Evolutionary conservation across 2,113 vertebrate species (phyloP), one percentile per base, ranked within the genome.

Genomic region (Pollachius pollachius): DNA sequence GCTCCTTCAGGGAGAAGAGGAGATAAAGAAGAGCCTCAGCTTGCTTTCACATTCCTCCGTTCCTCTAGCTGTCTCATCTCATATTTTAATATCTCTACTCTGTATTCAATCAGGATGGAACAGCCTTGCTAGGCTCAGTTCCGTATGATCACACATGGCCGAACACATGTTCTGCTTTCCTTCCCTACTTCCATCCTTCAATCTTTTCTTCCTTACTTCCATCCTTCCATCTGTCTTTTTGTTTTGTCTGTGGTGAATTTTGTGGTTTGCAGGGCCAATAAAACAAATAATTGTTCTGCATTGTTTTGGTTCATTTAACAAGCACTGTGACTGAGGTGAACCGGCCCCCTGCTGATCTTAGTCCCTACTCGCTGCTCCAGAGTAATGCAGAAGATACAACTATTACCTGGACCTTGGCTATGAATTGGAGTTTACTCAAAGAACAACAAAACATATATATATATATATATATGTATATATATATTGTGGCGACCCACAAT

Each of bases 1-100:
- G 89, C 87, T 85, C 54, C 86, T 87, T 91, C 82, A 85, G 73
- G 78, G 73, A 73, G 83, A 83, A 87, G 85, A 89, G 90, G n/a
- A 57, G 41, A 48, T 11, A 48, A 9, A 48, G 41, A 73, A 48
- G 13, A 72, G 23, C 23, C 23, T 23, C 23, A 23, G 23, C 23
- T 23, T 23, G 23, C 23, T 88, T 85, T 86, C 80, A 90, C 87
- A 86, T 87, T 83, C 75, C 76, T 74, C 13, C 54, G 4, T 17
- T 15, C 17, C 77, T 69, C 74, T 65, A 61, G 37, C 69, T 60
- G 48, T 65, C 73, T 73, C 67, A 67, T 19, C 76, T 85, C 79
- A 83, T 76, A 79, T 87, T 84, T 70, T 82, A 86, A 85, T 85
- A 86, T 89, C 82, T 81, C 67, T 68, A 62, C 70, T 76, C 78